Conservation (phyloP, 2,113 vertebrate genomes). For the Eudyptes chrysolophus region DNA sequence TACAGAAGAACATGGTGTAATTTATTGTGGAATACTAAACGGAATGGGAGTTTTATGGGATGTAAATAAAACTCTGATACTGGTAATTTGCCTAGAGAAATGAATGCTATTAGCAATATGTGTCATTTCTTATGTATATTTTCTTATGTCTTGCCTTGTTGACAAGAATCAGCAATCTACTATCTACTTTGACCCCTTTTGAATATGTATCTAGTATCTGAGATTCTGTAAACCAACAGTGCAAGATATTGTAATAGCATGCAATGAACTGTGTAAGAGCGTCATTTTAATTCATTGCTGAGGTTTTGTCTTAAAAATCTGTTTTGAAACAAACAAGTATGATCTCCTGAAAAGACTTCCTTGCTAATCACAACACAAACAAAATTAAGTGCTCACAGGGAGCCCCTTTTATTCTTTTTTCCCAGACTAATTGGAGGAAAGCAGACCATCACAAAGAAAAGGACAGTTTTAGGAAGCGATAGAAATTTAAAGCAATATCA, state of each 20-base stretch:
- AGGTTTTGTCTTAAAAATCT: conserved; percentile 30
- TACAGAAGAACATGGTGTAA: not conserved
- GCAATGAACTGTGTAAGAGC: conserved; percentile 9
- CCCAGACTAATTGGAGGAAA: not conserved
- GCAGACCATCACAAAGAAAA: not conserved
- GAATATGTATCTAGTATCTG: not conserved
- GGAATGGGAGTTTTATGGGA: not conserved
- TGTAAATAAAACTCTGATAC: conserved; percentile 24
- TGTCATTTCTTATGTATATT: not conserved
- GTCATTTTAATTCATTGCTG: conserved; percentile 1
- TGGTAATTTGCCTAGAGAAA: conserved; percentile 1
- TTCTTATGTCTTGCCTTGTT: not conserved
- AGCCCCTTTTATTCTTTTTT: not conserved
- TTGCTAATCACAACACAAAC: not conserved
- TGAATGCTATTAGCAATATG: not conserved
- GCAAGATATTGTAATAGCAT: not conserved
- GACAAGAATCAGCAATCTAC: conserved; percentile 4
- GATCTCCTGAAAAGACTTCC: not conserved
- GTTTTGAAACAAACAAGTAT: conserved; percentile 7
- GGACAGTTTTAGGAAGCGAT: not conserved
- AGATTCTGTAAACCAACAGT: not conserved
- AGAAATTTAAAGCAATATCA: not conserved
- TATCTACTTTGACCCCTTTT: not conserved
- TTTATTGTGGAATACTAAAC: conserved; percentile 35
- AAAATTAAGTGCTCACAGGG: not conserved